Evolutionary conservation across 1,140 invertebrate species (phyloP).

Genomic region (Luehdorfia chinensis): DNA sequence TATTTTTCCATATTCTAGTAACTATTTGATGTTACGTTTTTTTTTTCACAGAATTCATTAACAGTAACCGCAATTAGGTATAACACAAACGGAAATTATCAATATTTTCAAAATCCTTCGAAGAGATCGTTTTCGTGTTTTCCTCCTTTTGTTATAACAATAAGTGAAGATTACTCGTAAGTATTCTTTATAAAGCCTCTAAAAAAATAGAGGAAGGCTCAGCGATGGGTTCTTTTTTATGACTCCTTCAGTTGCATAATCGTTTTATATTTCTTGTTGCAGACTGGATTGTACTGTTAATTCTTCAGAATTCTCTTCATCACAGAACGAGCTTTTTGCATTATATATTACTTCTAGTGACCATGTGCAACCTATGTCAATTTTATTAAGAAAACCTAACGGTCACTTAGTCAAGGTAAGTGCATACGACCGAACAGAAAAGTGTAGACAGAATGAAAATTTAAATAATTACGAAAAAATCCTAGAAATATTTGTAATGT

Average conservation of each 20-base stretch:
- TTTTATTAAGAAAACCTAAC: constrained; percentile 37
- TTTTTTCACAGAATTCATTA: constrained; percentile 42
- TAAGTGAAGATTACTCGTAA: constrained; percentile 45
- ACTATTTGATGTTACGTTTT: no score
- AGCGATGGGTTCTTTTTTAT: no score
- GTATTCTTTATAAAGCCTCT: constrained; percentile 21
- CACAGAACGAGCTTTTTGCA: constrained; percentile 32
- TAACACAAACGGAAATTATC: constrained; percentile 30
- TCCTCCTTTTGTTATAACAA: constrained; percentile 39
- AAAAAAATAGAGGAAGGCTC: no score
- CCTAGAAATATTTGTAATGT: no score
- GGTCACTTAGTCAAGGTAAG: constrained; percentile 44
- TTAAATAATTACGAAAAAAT: no score
- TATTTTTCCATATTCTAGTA: constrained; percentile 5
- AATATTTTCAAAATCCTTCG: constrained; percentile 24
- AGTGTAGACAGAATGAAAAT: no score
- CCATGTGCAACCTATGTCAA: constrained; percentile 30
- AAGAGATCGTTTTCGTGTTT: constrained; percentile 26
- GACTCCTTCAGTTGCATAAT: no score
- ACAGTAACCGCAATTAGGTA: constrained; percentile 30
- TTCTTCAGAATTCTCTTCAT: constrained; percentile 21
- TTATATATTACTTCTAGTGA: constrained; percentile 33
- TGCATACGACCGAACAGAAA: no score
- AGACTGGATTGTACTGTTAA: constrained; percentile 40
- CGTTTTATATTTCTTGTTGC: no score